phyloP scores from a whole-genome alignment of 92 coral and sea anemone species.

The Hydrozoanthus gracilis region DNA sequence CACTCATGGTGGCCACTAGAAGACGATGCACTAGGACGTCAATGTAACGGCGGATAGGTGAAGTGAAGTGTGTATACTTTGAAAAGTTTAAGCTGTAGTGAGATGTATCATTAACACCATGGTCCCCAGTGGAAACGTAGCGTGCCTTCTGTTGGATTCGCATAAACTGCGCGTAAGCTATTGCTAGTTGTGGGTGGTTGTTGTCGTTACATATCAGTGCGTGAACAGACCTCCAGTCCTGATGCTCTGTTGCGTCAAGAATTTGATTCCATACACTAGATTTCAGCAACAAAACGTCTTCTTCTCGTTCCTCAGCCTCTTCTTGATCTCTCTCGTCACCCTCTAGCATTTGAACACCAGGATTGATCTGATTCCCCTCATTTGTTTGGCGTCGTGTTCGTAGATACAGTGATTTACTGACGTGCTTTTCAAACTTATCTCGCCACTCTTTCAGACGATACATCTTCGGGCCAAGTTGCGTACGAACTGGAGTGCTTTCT shows the following conservation, averaged over 20 bases:
- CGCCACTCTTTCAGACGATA: conserved; percentile 80
- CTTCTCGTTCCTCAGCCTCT: conserved; percentile 31
- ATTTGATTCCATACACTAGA: conserved; percentile 64
- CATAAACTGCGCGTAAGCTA: conserved; percentile 66
- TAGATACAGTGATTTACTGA: conserved; percentile 53
- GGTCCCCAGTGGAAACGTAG: conserved; percentile 76
- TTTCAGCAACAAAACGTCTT: conserved; percentile 51
- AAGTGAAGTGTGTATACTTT: conserved; percentile 85
- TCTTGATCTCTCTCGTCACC: neutral
- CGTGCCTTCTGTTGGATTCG: conserved; percentile 69
- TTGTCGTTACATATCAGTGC: conserved; percentile 69
- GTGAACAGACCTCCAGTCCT: conserved; percentile 49
- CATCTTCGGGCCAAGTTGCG: conserved; percentile 83
- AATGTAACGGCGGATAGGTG: conserved; percentile 94
- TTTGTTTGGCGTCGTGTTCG: conserved; percentile 5
- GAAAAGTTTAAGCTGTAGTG: conserved; percentile 68
- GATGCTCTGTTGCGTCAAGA: conserved; percentile 42
- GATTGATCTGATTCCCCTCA: neutral
- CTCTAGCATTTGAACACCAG: neutral
- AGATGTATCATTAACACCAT: conserved; percentile 18
- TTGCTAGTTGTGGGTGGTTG: conserved; percentile 80
- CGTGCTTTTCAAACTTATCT: conserved; percentile 58
- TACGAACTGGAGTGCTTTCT: conserved; percentile 67
- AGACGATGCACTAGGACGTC: conserved; percentile 91
- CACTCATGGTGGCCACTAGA: conserved; percentile 30